Conservation (phyloP, 2,797 vertebrate genomes). For the Morelia viridis region DNA sequence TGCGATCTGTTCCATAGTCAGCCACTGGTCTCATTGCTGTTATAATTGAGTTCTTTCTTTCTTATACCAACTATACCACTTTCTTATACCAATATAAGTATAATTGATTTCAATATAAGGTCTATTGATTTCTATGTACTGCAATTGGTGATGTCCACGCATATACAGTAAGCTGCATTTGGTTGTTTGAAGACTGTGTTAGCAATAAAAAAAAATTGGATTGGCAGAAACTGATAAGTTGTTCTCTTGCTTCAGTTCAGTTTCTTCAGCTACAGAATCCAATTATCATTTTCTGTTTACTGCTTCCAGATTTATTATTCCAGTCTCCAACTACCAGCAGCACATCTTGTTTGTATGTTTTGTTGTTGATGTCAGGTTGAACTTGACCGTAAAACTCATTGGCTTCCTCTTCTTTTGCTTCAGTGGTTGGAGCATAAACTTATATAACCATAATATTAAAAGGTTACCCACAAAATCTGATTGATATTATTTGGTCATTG, state of each 20-base stretch:
- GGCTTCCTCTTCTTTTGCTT: neutral
- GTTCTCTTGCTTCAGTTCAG: neutral
- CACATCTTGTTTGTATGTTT: neutral
- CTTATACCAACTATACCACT: neutral
- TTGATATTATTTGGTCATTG: neutral
- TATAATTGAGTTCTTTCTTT: neutral
- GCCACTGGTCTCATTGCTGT: neutral
- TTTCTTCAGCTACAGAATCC: neutral
- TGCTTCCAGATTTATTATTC: neutral
- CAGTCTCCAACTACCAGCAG: neutral
- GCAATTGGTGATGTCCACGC: neutral
- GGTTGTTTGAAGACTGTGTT: neutral
- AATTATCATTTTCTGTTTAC: neutral
- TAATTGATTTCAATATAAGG: too few species aligned
- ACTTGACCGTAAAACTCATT: neutral
- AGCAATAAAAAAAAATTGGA: neutral
- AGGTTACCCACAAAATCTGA: neutral
- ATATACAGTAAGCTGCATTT: neutral
- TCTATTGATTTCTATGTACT: neutral
- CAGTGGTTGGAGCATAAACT: neutral
- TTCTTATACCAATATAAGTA: neutral
- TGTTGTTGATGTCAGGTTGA: neutral
- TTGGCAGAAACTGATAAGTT: neutral
- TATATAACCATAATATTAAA: neutral
- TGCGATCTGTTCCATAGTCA: neutral